phyloP scores from a whole-genome alignment of 2,888 invertebrate genomes.

The Lasius fuliginosus region DNA sequence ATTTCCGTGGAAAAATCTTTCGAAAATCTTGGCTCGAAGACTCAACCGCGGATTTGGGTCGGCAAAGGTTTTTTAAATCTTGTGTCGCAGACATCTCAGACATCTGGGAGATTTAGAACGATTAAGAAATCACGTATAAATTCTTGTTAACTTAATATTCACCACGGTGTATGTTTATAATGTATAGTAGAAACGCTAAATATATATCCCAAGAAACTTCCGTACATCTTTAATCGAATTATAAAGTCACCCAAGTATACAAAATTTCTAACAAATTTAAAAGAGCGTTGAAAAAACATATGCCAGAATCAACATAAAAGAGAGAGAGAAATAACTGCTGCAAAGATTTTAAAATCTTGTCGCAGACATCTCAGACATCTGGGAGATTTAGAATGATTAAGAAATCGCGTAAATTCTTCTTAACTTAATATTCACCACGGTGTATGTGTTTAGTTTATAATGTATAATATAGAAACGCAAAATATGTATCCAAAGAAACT shows the following conservation, averaged over 20 bases:
- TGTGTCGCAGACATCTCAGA: background rate
- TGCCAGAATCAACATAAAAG: background rate
- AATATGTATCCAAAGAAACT: background rate
- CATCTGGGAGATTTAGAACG: background rate
- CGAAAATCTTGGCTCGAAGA: background rate
- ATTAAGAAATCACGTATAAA: background rate
- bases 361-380: background rate
- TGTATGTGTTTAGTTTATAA: background rate
- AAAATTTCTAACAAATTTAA: background rate
- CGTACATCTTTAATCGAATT: background rate
- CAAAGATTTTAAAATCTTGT: background rate
- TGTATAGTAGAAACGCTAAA: background rate
- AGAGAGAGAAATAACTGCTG: too few species aligned
- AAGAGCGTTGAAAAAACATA: background rate
- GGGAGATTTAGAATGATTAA: background rate
- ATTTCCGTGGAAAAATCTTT: background rate
- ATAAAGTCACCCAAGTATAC: too few species aligned
- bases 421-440: background rate
- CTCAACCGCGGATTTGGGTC: background rate
- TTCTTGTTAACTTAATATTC: background rate
- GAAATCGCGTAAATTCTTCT: background rate
- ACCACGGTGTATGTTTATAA: background rate
- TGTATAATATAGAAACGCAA: background rate
- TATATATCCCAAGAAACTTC: background rate
- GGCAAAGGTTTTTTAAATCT: background rate